These are phyloP conservation scores for Barypeithes pellucidus DNA, from an alignment of 2,888 invertebrate genomes.

Conservation along the genomic window DNA sequence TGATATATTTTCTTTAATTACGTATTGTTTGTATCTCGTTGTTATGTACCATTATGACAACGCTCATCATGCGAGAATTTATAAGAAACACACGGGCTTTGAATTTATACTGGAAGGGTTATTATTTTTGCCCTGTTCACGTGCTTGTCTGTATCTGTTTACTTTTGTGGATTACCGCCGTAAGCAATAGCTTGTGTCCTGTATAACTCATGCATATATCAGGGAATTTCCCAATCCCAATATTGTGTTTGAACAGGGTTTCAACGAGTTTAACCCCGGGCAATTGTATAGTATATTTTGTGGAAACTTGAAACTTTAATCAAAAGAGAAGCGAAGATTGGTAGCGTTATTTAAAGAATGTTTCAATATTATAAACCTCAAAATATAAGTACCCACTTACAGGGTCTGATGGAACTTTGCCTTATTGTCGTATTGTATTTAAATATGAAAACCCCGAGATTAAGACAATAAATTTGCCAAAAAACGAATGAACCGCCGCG, in stretches of 20 bases:
- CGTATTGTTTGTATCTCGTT: too few relatives aligned
- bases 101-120: constrained; percentile 37
- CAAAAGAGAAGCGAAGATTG: background rate
- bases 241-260: constrained; percentile 23
- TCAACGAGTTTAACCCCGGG: constrained; percentile 12
- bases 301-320: background rate
- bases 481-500: too few relatives aligned
- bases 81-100: constrained; percentile 15
- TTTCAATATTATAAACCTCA: too few relatives aligned
- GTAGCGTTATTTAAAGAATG: too few relatives aligned
- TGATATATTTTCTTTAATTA: too few relatives aligned
- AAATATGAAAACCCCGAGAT: too few relatives aligned
- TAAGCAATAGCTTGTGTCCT: constrained; percentile 38
- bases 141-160: constrained; percentile 42
- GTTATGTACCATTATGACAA: too few relatives aligned
- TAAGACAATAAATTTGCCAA: too few relatives aligned
- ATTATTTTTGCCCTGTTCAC: constrained; percentile 43
- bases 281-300: constrained; percentile 3
- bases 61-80: constrained; percentile 17
- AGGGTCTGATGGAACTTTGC: too few relatives aligned
- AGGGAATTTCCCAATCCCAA: constrained; percentile 19
- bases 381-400: too few relatives aligned
- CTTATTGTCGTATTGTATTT: too few relatives aligned
- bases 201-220: constrained; percentile 21
- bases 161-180: constrained; percentile 42